phyloP scores from a whole-genome alignment of 2,797 vertebrate genomes.

The Falco concolor region DNA sequence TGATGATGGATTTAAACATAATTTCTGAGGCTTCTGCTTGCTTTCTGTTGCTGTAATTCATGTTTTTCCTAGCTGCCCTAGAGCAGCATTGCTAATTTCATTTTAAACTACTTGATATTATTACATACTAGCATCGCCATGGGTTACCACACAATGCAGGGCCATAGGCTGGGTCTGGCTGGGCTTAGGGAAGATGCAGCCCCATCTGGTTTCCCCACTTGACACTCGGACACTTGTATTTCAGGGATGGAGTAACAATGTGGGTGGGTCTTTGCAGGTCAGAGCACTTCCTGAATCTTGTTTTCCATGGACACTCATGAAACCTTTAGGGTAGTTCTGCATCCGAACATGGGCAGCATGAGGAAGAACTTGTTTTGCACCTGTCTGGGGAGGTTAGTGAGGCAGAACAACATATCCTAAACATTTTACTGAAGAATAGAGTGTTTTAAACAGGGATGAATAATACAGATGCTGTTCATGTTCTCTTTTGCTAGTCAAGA shows the following conservation, averaged over 20 bases:
- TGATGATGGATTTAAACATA: neutral
- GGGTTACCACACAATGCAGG: neutral
- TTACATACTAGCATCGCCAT: rapidly evolving
- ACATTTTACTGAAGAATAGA: neutral
- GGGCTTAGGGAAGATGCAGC: neutral
- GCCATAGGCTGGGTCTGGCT: neutral
- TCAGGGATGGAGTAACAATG: neutral
- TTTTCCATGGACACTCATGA: neutral
- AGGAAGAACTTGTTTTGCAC: neutral
- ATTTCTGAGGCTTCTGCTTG: neutral
- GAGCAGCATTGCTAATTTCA: neutral
- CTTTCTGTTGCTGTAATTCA: neutral
- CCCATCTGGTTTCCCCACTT: neutral
- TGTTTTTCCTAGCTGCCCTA: neutral
- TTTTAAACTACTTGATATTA: neutral
- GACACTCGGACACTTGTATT: neutral
- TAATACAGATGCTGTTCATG: neutral
- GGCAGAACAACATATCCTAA: neutral
- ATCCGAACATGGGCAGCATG: neutral
- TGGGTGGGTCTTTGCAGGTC: neutral
- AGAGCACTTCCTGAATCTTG: neutral
- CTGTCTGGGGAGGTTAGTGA: neutral
- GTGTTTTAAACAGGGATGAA: neutral
- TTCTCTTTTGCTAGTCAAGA: neutral
- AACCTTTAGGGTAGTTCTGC: neutral